Evolutionary conservation across 2,113 vertebrate species (phyloP), one percentile per base, ranked within the genome.

Genomic region (Anoplopoma fimbria): DNA sequence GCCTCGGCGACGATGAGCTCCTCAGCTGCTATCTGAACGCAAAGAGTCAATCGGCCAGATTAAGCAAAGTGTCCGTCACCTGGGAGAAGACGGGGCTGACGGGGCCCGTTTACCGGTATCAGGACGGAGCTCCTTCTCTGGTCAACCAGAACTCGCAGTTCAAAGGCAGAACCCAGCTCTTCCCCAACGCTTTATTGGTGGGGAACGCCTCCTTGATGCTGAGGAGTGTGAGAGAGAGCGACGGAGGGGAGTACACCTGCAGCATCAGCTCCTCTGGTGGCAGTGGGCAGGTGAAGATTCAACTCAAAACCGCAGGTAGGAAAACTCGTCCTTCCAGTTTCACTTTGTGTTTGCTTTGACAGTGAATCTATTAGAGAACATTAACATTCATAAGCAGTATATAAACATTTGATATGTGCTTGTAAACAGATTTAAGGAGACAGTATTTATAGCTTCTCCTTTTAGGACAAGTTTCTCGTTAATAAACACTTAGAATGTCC

Each of bases 171-270:
- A 72, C 85, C 0, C 14, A 86, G 42, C 33, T 93, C 9, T 93
- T 89, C 65, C 29, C 75, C 0, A 40, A 71, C 0, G 64, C 21
- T 2, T 2, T 93, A 2, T 1, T 17, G 3, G 2, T 2, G 2
- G 92, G 93, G 1, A 94, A 94, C 15, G 91, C 62, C 53, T 93
- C 91, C 2, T 76, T 94, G 82, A 71, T 93, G 74, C 75, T 94
- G 81, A 75, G 68, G 58, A 33, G 4, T 0, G 89, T 92, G 73
- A 78, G 55, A 4, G 36, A 0, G 0, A 17, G 40, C 0, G 93
- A 94, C 4, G 74, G 38, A 4, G 93, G 93, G 8, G 6, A 62
- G 27, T 93, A 94, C 89, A 87, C 70, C 49, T 93, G 92, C 85
- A 84, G n/a, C 47, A 45, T 93, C 60, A 67, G 65, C 64, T 81